phyloP scores from a whole-genome alignment of 2,113 vertebrate species.

The Eurystomus gularis region DNA sequence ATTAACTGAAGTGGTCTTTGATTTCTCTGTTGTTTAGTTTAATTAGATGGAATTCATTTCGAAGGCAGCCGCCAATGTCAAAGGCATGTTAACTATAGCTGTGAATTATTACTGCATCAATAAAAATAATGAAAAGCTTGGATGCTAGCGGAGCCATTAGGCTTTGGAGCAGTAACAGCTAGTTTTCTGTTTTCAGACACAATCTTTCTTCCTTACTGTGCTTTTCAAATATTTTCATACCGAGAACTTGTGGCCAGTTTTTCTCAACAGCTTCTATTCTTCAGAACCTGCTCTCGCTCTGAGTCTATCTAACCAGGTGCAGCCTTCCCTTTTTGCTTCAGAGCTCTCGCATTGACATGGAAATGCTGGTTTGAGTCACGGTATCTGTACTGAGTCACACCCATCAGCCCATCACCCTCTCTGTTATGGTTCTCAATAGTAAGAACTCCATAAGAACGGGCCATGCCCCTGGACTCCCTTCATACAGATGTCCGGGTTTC shows the following conservation, averaged over 20 bases:
- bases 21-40: constrained; percentile 53
- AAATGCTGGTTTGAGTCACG: not conserved
- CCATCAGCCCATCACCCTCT: not conserved
- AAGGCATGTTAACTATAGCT: constrained; percentile 52
- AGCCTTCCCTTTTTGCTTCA: not conserved
- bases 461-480: not conserved
- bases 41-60: constrained; percentile 60
- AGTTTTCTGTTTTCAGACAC: constrained; percentile 47
- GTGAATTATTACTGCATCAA: constrained; percentile 66
- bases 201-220: constrained; percentile 5
- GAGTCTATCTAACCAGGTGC: not conserved
- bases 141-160: constrained; percentile 51
- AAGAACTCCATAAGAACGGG: not conserved
- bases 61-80: constrained; percentile 32
- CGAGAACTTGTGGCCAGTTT: not conserved
- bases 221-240: constrained; percentile 4
- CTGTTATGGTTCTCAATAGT: not conserved
- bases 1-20: constrained; percentile 52
- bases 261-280: not conserved
- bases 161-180: constrained; percentile 28
- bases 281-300: not conserved
- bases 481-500: not conserved
- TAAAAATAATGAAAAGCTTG: constrained; percentile 68
- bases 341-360: not conserved
- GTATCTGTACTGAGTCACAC: not conserved